These are phyloP conservation scores for Synergus laeviventris DNA, from an alignment of 2,888 invertebrate genomes.

Conservation along the genomic window DNA sequence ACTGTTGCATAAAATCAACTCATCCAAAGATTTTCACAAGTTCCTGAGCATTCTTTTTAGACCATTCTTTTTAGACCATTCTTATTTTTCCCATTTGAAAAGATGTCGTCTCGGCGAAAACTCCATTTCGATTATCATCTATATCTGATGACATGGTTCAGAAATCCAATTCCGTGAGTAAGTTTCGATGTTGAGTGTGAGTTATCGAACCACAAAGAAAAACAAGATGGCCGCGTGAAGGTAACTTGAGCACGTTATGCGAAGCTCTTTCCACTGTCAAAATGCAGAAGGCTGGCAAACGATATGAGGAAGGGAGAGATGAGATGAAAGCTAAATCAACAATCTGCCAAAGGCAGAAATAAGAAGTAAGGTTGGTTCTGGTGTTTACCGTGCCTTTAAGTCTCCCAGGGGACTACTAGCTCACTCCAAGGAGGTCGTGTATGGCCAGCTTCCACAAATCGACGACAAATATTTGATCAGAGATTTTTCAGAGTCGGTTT, in stretches of 20 bases:
- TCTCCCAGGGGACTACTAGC: conserved; percentile 44
- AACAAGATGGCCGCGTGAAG: not conserved
- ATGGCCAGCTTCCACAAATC: conserved; percentile 53
- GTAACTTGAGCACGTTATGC: not conserved
- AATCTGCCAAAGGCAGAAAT: conserved; percentile 46
- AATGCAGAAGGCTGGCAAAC: conserved; percentile 5
- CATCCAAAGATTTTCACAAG: not conserved
- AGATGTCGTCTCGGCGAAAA: not conserved
- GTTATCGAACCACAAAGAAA: conserved; percentile 5
- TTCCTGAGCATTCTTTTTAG: no score
- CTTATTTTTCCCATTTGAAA: not conserved
- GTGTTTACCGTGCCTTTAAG: conserved; percentile 46
- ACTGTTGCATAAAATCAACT: conserved; percentile 1
- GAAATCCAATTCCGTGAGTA: not conserved
- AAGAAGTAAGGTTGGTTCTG: conserved; percentile 49
- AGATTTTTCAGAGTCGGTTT: conserved; percentile 51
- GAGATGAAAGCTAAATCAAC: conserved; percentile 55
- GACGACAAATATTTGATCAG: conserved; percentile 61
- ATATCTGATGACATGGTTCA: not conserved
- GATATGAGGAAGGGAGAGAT: conserved; percentile 42
- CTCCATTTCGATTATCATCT: not conserved
- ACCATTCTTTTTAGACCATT: not conserved
- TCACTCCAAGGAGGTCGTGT: conserved; percentile 46
- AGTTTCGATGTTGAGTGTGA: not conserved
- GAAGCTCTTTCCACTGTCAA: conserved; percentile 15